Percentiles rank a stretch among this genome's conserved stretches.
phyloP scores from a whole-genome alignment of 2,113 vertebrate genomes.

The Dipodomys spectabilis region DNA sequence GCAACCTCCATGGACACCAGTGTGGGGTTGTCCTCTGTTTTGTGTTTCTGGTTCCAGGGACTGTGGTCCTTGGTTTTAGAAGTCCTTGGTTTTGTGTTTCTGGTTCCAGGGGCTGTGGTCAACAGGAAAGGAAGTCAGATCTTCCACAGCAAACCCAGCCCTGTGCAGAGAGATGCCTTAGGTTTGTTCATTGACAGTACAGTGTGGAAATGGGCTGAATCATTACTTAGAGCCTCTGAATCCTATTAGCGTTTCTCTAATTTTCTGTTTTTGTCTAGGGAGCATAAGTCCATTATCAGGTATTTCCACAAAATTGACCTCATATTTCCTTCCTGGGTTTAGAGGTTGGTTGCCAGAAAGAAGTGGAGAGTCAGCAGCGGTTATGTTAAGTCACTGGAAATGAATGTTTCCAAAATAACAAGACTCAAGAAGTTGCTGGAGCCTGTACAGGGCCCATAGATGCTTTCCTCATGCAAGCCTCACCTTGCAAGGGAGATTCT shows the following conservation, averaged over 20 bases:
- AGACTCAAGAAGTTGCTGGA: accelerated
- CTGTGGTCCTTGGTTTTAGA: not conserved
- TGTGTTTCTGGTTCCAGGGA: not conserved
- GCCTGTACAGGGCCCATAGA: no score
- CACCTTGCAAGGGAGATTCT: not conserved
- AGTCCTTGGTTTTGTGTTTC: not conserved
- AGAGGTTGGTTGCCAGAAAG: not conserved
- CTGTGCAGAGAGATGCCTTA: accelerated
- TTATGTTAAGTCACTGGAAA: not conserved
- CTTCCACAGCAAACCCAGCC: not conserved
- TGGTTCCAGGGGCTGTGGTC: not conserved
- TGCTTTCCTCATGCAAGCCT: accelerated
- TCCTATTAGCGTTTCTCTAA: not conserved
- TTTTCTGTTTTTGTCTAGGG: conserved; percentile 34
- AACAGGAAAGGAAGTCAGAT: not conserved
- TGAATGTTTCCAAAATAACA: not conserved
- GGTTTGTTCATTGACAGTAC: not conserved
- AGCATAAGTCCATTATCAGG: conserved; percentile 49
- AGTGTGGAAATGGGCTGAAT: not conserved
- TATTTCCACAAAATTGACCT: conserved; percentile 27
- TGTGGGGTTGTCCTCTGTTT: not conserved
- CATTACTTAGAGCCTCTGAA: not conserved
- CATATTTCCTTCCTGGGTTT: not conserved
- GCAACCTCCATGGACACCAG: not conserved
- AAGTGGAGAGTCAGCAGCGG: conserved; percentile 1